Conservation (phyloP, 2,888 invertebrate species). For the Xanthia togata region DNA sequence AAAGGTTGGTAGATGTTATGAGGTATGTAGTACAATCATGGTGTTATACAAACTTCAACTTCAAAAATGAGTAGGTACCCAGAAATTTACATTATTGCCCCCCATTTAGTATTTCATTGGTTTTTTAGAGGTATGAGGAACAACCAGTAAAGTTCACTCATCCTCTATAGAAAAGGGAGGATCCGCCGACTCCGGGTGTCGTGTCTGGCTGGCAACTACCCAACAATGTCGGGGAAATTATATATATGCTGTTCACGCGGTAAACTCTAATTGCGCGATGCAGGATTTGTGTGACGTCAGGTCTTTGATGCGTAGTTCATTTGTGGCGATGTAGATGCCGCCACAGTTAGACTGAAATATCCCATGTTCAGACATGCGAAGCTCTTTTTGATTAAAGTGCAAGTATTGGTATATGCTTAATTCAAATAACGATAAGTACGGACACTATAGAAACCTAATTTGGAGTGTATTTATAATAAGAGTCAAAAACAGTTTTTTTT, state of each 20-base stretch:
- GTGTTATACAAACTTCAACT: neutral
- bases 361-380: neutral
- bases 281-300: too few relatives aligned
- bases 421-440: neutral
- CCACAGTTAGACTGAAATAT: neutral
- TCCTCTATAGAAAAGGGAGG: too few relatives aligned
- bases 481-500: neutral
- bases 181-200: too few relatives aligned
- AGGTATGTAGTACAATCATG: too few relatives aligned
- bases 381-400: neutral
- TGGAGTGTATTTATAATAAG: too few relatives aligned
- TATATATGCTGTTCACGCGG: too few relatives aligned
- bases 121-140: neutral
- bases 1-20: conserved; percentile 90
- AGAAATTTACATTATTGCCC: neutral
- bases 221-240: too few relatives aligned
- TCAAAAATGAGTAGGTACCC: neutral
- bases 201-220: too few relatives aligned
- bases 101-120: neutral
- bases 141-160: too few relatives aligned
- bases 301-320: too few relatives aligned
- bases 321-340: too few relatives aligned
- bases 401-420: neutral
- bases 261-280: too few relatives aligned
- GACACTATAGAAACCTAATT: neutral